Base-by-base conservation (phyloP, 2,888 invertebrate species). In the Pandemis heparana region DNA sequence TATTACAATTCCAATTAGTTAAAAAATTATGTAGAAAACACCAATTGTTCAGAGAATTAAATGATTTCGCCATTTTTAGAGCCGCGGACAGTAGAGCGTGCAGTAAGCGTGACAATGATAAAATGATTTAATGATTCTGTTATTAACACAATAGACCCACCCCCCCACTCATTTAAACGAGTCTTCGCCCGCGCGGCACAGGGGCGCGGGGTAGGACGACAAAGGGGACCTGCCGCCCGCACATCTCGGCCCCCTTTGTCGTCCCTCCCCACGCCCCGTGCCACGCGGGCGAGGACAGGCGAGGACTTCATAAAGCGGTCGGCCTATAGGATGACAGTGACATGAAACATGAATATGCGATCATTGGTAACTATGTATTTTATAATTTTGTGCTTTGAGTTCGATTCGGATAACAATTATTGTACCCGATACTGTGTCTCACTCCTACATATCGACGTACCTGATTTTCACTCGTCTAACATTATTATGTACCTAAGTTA, bases 21-120 rank as follows among this genome's bases (percentile, higher is more conserved):
- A 32, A 32, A 59, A 32, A 14, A n/a, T 16, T 10, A 32, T 65
- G 56, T 65, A 46, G 62, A 71, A 77, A 73, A 70, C 74, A 53
- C 74, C 74, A 71, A 72, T 61, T 72, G 68, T 70, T 77, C 70
- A 72, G 72, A 64, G 43, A 43, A 69, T n/a, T 60, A 56, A 60
- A 60, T 64, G 65, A 56, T 53, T 61, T 48, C 12, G 66, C 38
- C 70, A 10, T 56, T 59, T 62, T 56, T 43, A 65, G 70, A 74
- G 76, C 78, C 82, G 80, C 78, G 81, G 83, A 84, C 84, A 83
- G 82, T 80, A 79, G 86, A 87, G 87, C 85, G 81, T 77, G 81
- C 79, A 80, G 89, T 90, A 90, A 91, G 91, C 92, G 83, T 84
- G 84, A 82, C 79, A 73, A 80, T 78, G 78, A 43, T 8, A 18